phyloP scores from a whole-genome alignment of 2,888 invertebrate genomes.

The Lochmaea capreae region DNA sequence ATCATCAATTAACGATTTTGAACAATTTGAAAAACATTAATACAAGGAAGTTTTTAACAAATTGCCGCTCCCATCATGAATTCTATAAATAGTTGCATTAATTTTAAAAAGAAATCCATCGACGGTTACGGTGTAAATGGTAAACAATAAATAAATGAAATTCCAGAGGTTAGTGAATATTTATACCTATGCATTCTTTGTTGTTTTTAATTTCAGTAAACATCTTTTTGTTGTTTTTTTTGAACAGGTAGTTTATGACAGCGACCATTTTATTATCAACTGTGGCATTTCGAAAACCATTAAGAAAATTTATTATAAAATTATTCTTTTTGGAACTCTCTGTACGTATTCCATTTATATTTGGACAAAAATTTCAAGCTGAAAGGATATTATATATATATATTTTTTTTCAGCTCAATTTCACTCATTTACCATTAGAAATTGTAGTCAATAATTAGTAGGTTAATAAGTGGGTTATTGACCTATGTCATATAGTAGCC shows the following conservation, averaged over 20 bases:
- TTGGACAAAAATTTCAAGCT: background rate
- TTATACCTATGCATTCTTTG: background rate
- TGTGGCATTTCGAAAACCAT: too few species aligned
- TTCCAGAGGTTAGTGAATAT: background rate
- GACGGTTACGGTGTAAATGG: conserved; percentile 1
- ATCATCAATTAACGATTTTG: background rate
- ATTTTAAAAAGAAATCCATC: conserved; percentile 16
- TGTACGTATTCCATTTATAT: background rate
- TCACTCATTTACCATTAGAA: background rate
- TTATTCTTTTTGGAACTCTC: background rate
- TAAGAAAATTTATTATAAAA: too few species aligned
- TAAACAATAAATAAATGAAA: conserved; percentile 21
- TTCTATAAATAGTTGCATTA: conserved; percentile 29
- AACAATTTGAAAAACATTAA: background rate
- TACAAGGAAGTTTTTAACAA: background rate
- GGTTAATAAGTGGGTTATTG: conserved; percentile 1
- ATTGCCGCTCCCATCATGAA: conserved; percentile 17
- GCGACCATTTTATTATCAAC: background rate
- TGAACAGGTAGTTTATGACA: background rate
- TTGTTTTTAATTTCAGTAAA: background rate
- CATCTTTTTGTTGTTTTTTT: background rate
- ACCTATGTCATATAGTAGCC: background rate
- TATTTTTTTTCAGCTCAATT: background rate
- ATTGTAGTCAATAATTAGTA: background rate
- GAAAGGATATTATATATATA: background rate